These are phyloP conservation scores for Crematogaster levior DNA, from an alignment of 2,888 invertebrate species.

Conservation along the genomic window DNA sequence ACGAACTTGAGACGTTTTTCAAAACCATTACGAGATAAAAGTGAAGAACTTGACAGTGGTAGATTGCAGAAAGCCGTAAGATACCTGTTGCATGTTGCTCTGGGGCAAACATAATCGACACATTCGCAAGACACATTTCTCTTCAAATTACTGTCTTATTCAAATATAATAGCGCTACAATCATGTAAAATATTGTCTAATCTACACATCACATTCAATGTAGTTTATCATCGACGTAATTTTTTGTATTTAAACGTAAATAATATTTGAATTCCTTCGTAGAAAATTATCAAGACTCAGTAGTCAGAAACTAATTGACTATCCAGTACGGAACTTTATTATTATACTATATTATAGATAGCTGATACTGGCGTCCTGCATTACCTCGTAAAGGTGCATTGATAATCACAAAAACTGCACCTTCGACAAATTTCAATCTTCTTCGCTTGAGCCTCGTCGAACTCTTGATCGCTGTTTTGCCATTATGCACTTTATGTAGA, in stretches of 20 bases:
- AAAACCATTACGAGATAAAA: background rate
- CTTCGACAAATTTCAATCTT: slow-evolving; percentile 34
- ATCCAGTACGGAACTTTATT: background rate
- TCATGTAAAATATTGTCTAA: slow-evolving; percentile 9
- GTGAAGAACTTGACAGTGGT: slow-evolving; percentile 36
- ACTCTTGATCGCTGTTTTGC: background rate
- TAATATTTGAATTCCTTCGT: background rate
- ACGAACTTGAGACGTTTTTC: slow-evolving; percentile 14
- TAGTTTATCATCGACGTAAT: background rate
- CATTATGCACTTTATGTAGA: background rate
- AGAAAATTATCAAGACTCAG: background rate
- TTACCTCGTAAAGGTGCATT: slow-evolving; percentile 7
- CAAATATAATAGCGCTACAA: slow-evolving; percentile 28
- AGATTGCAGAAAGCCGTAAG: slow-evolving; percentile 44
- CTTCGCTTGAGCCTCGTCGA: background rate
- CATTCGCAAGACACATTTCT: slow-evolving; percentile 35
- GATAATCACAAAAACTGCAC: slow-evolving; percentile 32
- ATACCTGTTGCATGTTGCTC: slow-evolving; percentile 52
- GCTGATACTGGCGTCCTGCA: slow-evolving; percentile 1
- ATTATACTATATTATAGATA: background rate
- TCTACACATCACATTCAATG: background rate
- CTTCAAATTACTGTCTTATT: slow-evolving; percentile 24
- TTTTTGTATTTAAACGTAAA: background rate
- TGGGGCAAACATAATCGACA: slow-evolving; percentile 28
- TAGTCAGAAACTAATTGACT: background rate